These are phyloP conservation scores for Hecatera dysodea DNA, from an alignment of 2,888 invertebrate species.

Conservation along the genomic window DNA sequence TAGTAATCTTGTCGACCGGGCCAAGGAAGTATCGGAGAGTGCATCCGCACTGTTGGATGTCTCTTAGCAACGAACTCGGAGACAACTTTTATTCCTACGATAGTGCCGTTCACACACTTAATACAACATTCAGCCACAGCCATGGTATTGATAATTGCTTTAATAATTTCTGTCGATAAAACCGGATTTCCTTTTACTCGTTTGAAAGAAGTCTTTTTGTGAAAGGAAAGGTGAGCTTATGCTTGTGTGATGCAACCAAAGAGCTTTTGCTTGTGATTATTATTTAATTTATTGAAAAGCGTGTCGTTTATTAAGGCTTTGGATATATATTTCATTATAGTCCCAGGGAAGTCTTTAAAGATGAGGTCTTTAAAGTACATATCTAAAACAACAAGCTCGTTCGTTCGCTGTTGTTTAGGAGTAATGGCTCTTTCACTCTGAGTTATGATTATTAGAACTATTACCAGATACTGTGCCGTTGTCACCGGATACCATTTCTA, in stretches of 20 bases:
- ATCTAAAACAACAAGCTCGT: not conserved
- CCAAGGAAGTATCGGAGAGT: constrained; percentile 73
- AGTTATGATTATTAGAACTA: constrained; percentile 39
- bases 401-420: not conserved
- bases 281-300: not conserved
- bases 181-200: constrained; percentile 44
- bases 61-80: constrained; percentile 34
- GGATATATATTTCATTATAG: not conserved
- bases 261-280: not conserved
- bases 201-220: constrained; percentile 19
- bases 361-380: not conserved
- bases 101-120: constrained; percentile 44
- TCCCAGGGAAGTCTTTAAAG: not conserved
- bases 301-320: not conserved
- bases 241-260: constrained; percentile 13
- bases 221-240: constrained; percentile 18
- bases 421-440: constrained; percentile 14
- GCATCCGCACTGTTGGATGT: constrained; percentile 69
- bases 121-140: constrained; percentile 32
- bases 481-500: constrained; percentile 56
- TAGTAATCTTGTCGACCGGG: constrained; percentile 71
- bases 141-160: constrained; percentile 42
- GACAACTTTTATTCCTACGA: constrained; percentile 28
- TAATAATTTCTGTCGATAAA: constrained; percentile 51
- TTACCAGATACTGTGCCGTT: constrained; percentile 39